A percentile compares a stretch with the other conserved stretches of the same genome.
phyloP scores from a whole-genome alignment of 2,888 invertebrate species.

The Andrena chrysosceles region DNA sequence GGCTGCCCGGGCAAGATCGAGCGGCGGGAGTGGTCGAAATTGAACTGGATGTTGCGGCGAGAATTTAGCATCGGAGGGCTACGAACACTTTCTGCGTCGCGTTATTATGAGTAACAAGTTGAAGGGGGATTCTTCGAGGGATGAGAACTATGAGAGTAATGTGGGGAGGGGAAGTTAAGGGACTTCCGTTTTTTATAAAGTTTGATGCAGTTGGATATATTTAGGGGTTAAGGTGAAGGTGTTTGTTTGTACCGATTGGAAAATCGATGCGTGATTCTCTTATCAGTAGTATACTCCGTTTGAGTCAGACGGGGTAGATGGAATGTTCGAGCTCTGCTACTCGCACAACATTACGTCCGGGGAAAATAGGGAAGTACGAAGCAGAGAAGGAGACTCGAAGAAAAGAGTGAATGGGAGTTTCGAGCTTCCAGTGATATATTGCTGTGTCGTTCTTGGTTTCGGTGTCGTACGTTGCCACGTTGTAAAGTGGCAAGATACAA shows the following conservation, averaged over 20 bases:
- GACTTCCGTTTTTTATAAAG: too few species aligned
- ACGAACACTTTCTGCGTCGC: background rate
- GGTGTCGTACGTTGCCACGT: background rate
- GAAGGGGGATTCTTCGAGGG: background rate
- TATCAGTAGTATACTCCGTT: too few species aligned
- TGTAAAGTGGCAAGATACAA: conserved; percentile 31
- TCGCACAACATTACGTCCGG: background rate
- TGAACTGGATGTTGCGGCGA: conserved; percentile 17
- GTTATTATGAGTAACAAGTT: background rate
- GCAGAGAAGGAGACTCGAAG: background rate
- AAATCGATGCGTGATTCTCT: too few species aligned
- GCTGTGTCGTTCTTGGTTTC: background rate
- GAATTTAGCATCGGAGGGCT: background rate
- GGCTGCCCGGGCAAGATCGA: conserved; percentile 9
- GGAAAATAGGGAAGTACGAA: background rate
- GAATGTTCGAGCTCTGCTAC: background rate
- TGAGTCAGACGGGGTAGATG: too few species aligned
- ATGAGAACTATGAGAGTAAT: too few species aligned
- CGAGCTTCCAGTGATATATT: background rate
- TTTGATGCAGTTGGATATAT: too few species aligned
- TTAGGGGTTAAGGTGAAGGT: too few species aligned
- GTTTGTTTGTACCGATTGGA: too few species aligned
- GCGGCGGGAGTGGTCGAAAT: conserved; percentile 23
- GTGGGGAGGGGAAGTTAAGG: too few species aligned
- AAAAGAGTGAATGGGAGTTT: background rate